Conservation (phyloP, 2,888 invertebrate species). For the Ochropacha duplaris region DNA sequence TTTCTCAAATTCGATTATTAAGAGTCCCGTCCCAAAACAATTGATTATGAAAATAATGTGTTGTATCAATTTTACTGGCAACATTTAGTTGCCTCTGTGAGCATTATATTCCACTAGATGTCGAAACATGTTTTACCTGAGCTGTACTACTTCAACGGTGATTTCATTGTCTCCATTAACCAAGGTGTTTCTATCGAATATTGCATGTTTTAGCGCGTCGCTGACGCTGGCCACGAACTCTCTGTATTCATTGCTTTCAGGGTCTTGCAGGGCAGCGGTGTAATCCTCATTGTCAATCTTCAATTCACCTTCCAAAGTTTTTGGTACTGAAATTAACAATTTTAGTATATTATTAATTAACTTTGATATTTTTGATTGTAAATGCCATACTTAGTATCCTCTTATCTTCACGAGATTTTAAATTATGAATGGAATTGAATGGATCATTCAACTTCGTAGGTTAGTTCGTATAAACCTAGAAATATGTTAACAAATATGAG, state of each 20-base stretch:
- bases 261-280: constrained; percentile 81
- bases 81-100: too few species aligned
- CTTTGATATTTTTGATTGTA: not conserved
- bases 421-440: too few species aligned
- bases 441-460: too few species aligned
- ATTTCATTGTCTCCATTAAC: constrained; percentile 82
- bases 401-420: too few species aligned
- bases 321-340: constrained; percentile 81
- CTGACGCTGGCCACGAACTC: constrained; percentile 84
- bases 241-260: constrained; percentile 84
- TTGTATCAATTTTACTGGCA: too few species aligned
- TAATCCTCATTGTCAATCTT: constrained; percentile 86
- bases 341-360: not conserved
- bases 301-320: constrained; percentile 86
- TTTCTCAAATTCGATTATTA: too few species aligned
- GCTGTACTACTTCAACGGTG: constrained; percentile 83
- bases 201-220: constrained; percentile 81
- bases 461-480: too few species aligned
- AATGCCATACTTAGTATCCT: too few species aligned
- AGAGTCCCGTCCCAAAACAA: too few species aligned
- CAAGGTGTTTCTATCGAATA: constrained; percentile 78
- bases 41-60: too few species aligned
- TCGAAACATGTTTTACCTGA: constrained; percentile 72
- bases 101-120: too few species aligned
- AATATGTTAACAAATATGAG: too few species aligned